Evolutionary conservation across 2,113 vertebrate genomes (phyloP), one percentile per base, ranked within the genome.

Genomic region (Esox niger): DNA sequence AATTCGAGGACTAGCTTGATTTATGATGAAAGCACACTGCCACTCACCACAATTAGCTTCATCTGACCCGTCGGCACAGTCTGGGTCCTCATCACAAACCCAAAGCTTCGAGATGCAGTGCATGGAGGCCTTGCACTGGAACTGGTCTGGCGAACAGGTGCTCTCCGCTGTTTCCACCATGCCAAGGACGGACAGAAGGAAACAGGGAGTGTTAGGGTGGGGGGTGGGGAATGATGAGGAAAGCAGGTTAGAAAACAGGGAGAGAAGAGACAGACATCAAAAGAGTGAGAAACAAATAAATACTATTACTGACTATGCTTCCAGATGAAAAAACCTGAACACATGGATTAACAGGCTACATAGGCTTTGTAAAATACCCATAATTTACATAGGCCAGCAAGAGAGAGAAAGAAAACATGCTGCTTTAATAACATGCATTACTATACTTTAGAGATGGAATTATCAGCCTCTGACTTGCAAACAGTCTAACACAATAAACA

Each of bases 21-120:
- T 83, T 81, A 69, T 80, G 68, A 78, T 79, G 13, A 69, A 84
- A 82, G 73, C 75, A 35, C 25, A 1, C 17, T n/a, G 13, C 15
- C 26, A 90, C 96, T 97, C 88, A 99, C 97, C 96, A 57, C 97
- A 99, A 81, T 95, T 96, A 26, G 96, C 93, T 85, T 99, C 96
- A 29, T 98, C 97, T 0, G 97, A 98, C 21, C 96, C 97, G 27
- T 98, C 97, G 2, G 96, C 95, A 52, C 97, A 99, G 76, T 99
- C 97, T 0, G 96, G 94, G 73, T 99, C 97, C 80, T 98, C 95
- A 6, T 99, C 97, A 76, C 97, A 99, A 8, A 99, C 97, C 97
- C 97, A 99, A 59, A 98, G 88, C 77, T 96, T 98, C 80, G 97
- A 98, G 87, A 99, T 98, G 83, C 97, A 99, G 72, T 98, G 96